Evolutionary conservation across 1,140 invertebrate species (phyloP), one percentile per base, ranked within the genome.

Genomic region (Helicoverpa zea): DNA sequence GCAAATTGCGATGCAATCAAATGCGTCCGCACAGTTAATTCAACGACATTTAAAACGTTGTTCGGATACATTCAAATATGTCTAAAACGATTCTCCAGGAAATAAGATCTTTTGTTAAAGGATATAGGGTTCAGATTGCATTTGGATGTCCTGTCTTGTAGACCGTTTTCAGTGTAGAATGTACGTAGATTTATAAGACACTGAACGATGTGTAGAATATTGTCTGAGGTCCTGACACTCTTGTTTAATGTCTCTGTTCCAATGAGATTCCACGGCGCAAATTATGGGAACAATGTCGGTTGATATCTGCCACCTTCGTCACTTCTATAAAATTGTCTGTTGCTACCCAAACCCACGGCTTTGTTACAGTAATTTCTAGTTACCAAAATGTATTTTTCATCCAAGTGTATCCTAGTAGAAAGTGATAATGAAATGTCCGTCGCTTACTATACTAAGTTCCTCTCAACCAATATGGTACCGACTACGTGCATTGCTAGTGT

Each of bases 201-300:
- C 75, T 88, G 88, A 87, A 90, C 82, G 86, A 90, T 89, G 92
- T 91, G 89, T 88, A 91, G 90, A 91, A 93, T 92, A 92, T 91
- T 92, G 92, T 94, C 90, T 91, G 90, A 86, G 88, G 89, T 89
- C 90, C 83, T 90, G 90, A 92, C 90, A 88, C 86, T 88, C 84
- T 83, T 92, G 90, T 91, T 91, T 91, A 94, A 94, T 92, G 92
- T 94, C 92, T 94, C 90, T 91, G 90, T 94, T 94, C 84, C 88
- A 85, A 87, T 86, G 87, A 87, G 88, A 91, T 88, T 90, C 88
- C 85, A 84, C 72, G 23, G 83, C 72, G 83, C 76, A 86, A 86
- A 83, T 90, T 91, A 90, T 87, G 86, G 84, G 80, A 84, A 87
- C 88, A 88, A 87, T 87, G 79, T 85, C 70, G 72, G 79, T 79